Evolutionary conservation across 2,113 vertebrate genomes (phyloP), one percentile per base, ranked within the genome.

Genomic region (Acrocephalus arundinaceus): DNA sequence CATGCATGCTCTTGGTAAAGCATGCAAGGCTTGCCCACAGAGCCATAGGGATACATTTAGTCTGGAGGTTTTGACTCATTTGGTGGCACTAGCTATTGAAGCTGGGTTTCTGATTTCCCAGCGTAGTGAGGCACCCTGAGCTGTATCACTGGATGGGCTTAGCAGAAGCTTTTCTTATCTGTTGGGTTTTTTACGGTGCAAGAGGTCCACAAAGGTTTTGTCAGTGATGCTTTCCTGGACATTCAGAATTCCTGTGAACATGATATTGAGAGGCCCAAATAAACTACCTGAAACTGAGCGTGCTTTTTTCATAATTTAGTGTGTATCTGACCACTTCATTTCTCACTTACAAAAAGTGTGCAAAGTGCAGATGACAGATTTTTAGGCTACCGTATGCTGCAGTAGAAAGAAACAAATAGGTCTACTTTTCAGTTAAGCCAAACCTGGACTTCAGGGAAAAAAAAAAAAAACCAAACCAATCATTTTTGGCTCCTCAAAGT

Each of bases 31-130:
- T 92, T 67, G 75, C 52, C 77, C 54, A 27, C 66, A 87, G 76
- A 90, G 78, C 49, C 0, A 1, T 24, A 68, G 68, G 35, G 87
- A 88, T 92, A 77, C 81, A 93, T 68, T 92, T 74, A 86, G 68
- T 86, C 54, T 48, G 63, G 85, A 96, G 87, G 73, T 72, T 95
- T 90, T 80, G 82, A 73, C 68, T 91, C 67, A 83, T 55, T 84
- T 96, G 79, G 79, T 84, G 73, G 57, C 62, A 87, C 37, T 89
- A 48, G 37, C 67, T 94, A 54, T 85, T 84, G 79, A 82, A 89
- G 49, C 14, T 80, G 57, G 14, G 35, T 78, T 31, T 94, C 65
- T 17, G 1, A 49, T 92, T 86, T 89, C 68, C 45, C 76, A 81
- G 33, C 0, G 0, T 15, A 78, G 63, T 0, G 0, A 93, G 45